Conservation (phyloP, 2,797 vertebrate genomes). For the Silurus aristotelis region DNA sequence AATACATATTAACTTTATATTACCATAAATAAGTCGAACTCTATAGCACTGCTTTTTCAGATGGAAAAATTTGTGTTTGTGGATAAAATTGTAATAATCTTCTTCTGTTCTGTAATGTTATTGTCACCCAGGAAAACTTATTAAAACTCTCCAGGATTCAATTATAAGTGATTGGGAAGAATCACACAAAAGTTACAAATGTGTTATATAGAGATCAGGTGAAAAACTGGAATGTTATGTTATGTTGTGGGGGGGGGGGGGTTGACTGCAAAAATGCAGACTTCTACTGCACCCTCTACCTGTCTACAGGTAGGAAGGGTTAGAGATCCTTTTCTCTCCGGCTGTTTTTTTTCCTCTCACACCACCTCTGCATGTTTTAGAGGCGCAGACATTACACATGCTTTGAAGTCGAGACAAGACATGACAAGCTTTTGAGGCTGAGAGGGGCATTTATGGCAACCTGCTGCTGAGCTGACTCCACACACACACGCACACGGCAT, state of each 20-base stretch:
- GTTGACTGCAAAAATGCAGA: background rate
- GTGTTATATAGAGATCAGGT: background rate
- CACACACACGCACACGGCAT: slow-evolving; percentile 21
- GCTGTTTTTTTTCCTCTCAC: background rate
- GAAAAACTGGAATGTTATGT: background rate
- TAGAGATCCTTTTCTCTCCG: slow-evolving; percentile 1
- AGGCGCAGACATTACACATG: slow-evolving; percentile 57
- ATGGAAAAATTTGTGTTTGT: background rate
- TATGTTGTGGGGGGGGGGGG: background rate
- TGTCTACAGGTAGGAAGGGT: background rate
- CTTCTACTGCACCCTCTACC: background rate
- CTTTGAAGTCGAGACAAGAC: slow-evolving; percentile 67
- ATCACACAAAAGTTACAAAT: background rate
- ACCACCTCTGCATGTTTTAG: slow-evolving; percentile 57
- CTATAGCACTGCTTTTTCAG: background rate
- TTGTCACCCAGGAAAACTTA: background rate
- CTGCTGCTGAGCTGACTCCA: slow-evolving; percentile 44
- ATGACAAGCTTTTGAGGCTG: slow-evolving; percentile 55
- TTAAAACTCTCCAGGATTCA: background rate
- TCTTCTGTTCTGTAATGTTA: background rate
- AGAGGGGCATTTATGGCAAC: slow-evolving; percentile 56
- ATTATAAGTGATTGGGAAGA: background rate
- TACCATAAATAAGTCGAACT: too few relatives aligned
- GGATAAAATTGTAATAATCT: background rate
- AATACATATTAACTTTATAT: background rate